Evolutionary conservation across 2,888 invertebrate genomes (phyloP), one percentile per base, ranked within the genome.

Genomic region (Metellina segmentata): DNA sequence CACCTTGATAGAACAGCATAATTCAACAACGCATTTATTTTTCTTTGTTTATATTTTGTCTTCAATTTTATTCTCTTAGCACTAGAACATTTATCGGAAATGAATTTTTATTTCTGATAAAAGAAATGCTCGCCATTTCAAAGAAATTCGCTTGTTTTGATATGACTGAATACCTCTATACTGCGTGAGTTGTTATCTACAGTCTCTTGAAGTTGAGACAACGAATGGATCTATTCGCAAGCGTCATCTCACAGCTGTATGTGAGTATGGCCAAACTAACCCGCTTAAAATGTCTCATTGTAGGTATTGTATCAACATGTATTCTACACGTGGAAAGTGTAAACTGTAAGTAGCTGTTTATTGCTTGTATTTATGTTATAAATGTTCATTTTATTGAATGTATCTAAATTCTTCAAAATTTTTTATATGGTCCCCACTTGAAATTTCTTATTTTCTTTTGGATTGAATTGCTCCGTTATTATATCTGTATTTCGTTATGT

Each of bases 341-440:
- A 71, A 11, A 70, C 11, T 81, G 81, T 81, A 81, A 81, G 81
- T 81, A 34, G 79, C 51, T 11, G 11, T 51, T 71, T 81, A 8
- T 70, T 49, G 8, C 51, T 81, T 49, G 7, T 81, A 7, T 34
- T 34, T 34, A 34, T 34, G 34, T 34, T 34, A 34, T 34, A 34
- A 34, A 34, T 34, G 34, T 34, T 34, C 34, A 34, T 34, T 34
- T 2, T 34, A 34, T 34, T 34, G 1, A 34, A 34, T 34, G 34
- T 34, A 34, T 34, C 34, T 34, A 34, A 34, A 34, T 34, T n/a
- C 34, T 34, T 2, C 34, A 2, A 34, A 34, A 34, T 34, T 34
- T n/a, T 34, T 34, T 34, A 34, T 34, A 34, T 34, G 34, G 34
- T 34, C 34, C 34, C 34, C 34, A 34, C 34, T 34, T 34, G 34